Evolutionary conservation across 2,888 invertebrate genomes (phyloP).

Genomic region (Ornithoptera priamus): DNA sequence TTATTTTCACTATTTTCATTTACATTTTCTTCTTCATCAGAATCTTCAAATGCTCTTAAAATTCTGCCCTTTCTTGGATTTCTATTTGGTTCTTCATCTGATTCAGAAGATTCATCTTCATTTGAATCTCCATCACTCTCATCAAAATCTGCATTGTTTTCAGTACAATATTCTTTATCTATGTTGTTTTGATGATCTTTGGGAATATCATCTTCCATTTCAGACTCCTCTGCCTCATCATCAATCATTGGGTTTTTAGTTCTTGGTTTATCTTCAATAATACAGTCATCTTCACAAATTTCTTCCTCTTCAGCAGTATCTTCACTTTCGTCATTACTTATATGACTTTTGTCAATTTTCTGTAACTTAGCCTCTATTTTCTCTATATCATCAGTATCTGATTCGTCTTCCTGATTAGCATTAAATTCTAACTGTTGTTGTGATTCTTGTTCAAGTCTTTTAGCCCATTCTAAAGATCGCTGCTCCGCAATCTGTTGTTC

Average conservation of each 20-base stretch:
- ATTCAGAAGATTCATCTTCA: slow-evolving; percentile 57
- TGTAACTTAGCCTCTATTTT: slow-evolving; percentile 56
- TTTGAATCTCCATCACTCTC: slow-evolving; percentile 51
- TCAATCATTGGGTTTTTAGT: slow-evolving; percentile 66
- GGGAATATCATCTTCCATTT: slow-evolving; percentile 48
- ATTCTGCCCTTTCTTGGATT: slow-evolving; percentile 65
- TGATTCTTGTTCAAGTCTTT: slow-evolving; percentile 78
- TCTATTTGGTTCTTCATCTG: slow-evolving; percentile 49
- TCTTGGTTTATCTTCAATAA: slow-evolving; percentile 50
- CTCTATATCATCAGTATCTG: slow-evolving; percentile 64
- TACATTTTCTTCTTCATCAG: slow-evolving; percentile 60
- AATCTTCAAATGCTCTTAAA: slow-evolving; percentile 73
- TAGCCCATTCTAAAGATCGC: slow-evolving; percentile 85
- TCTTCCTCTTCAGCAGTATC: slow-evolving; percentile 68
- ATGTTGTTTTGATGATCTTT: slow-evolving; percentile 33
- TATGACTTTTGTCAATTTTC: slow-evolving; percentile 55
- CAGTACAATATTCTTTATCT: slow-evolving; percentile 40
- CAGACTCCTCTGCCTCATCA: slow-evolving; percentile 76
- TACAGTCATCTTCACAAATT: slow-evolving; percentile 55
- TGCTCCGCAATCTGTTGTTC: slow-evolving; percentile 85
- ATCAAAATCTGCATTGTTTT: slow-evolving; percentile 45
- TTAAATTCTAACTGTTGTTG: slow-evolving; percentile 66
- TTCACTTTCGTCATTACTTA: slow-evolving; percentile 35
- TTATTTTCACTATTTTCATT: slow-evolving; percentile 3
- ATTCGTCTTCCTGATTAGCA: slow-evolving; percentile 52